These are phyloP conservation scores for Caenorhabditis doughertyi DNA, from an alignment of 2,888 invertebrate genomes.

Conservation along the genomic window DNA sequence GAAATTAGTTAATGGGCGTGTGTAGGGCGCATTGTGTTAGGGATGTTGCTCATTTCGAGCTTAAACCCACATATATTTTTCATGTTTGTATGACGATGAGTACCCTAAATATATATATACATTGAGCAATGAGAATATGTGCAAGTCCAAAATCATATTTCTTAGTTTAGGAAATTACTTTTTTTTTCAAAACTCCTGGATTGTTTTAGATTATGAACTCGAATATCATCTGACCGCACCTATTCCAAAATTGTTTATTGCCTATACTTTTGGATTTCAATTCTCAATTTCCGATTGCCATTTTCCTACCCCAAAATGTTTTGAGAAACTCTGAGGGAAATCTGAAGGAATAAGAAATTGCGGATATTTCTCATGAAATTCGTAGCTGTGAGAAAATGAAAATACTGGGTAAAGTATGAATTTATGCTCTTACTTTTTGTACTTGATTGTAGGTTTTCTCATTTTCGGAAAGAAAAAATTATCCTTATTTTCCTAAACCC, in stretches of 20 bases:
- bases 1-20: constrained; percentile 68
- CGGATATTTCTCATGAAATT: background rate
- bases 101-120: background rate
- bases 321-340: no score
- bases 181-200: no score
- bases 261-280: no score
- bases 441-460: background rate
- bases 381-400: background rate
- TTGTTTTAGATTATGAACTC: no score
- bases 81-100: constrained; percentile 31
- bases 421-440: background rate
- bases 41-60: constrained; percentile 44
- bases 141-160: no score
- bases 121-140: no score
- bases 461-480: background rate
- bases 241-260: no score
- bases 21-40: constrained; percentile 14
- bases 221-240: no score
- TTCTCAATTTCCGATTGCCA: no score
- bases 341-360: background rate
- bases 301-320: no score
- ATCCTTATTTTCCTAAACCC: background rate
- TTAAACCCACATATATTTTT: constrained; percentile 46
- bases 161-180: no score
- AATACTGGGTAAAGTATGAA: background rate